Evolutionary conservation across 2,113 vertebrate genomes (phyloP), one percentile per base, ranked within the genome.

Genomic region (Egretta garzetta): DNA sequence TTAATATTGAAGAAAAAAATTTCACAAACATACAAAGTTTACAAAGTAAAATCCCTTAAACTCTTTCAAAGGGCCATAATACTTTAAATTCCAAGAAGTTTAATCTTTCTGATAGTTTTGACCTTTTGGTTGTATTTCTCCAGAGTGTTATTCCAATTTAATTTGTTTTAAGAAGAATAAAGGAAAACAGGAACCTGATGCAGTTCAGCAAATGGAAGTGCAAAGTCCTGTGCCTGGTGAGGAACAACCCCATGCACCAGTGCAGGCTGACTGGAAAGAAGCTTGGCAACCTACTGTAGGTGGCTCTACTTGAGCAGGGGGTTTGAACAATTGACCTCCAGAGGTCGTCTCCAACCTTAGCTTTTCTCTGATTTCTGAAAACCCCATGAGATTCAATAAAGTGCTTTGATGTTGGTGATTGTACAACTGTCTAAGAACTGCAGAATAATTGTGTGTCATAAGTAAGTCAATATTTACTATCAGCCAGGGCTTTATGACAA

Each of bases 41-140:
- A 88, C 88, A 41, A 66, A 80, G 88, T 76, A 62, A 90, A 97
- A 92, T 93, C 90, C 82, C 62, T 92, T 90, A 94, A 96, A 60
- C 59, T 77, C 70, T 83, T 97, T 90, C 71, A 71, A 90, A 91
- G 68, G 63, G 17, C 55, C 47, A 21, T 41, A 77, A 55, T 71
- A 86, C 55, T 60, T 88, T n/a, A 87, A 91, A 81, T 52, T 88
- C 4, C 23, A 49, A 35, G 39, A 95, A 88, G 17, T 88, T 91
- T 75, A 94, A 88, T 55, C 53, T 92, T 93, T 80, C 41, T 64
- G 47, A 55, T 64, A 73, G 37, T 92, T 88, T 83, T 88, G 90
- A 94, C 93, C 95, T 95, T 95, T 94, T 17, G 6, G 49, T 80
- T 90, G 27, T 82, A 91, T 93, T 94, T 93, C 84, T 95, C 92